Evolutionary conservation across 2,888 invertebrate species (phyloP), one percentile per base, ranked within the genome.

Genomic region (Leptarthrus brevirostris): DNA sequence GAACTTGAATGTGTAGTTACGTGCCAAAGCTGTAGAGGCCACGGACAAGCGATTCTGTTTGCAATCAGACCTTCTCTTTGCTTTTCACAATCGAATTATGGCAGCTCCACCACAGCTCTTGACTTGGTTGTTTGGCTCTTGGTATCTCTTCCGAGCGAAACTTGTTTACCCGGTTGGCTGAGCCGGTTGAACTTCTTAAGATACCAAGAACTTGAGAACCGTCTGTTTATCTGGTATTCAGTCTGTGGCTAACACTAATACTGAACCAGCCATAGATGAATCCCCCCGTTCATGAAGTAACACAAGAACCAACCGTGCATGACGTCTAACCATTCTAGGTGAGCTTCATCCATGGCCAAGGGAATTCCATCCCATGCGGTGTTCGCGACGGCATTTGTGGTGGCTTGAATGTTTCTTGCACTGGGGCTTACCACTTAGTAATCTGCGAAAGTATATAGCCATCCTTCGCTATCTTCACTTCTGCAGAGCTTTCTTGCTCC

Each of bases 21-120:
- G 58, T 58, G 61, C 20, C 20, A 36, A 34, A 36, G 61, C 30
- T n/a, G 44, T 61, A 70, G 64, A 61, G 72, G 74, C 74, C 74
- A 74, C 53, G 74, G 72, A 61, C 74, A 71, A 30, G 74, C 71
- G 26, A 73, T 73, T 73, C 64, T 71, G 53, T 64, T 64, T 40
- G 73, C 30, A 30, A 30, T 30, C 30, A 30, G 30, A 30, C 30
- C 30, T 30, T 30, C 30, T 30, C 30, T 30, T 30, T 30, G 8
- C 30, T 30, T 30, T 30, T 30, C 30, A 30, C 30, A 1, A 30
- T 30, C 0, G 30, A 30, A 30, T 30, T 30, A 30, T 30, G 30
- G 30, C 30, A 44, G 44, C 44, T 44, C 44, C 44, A 44, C 61
- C 24, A 14, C 22, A 16, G 40, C 34, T 61, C 36, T 18, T 12